These are phyloP conservation scores for Melanchra persicariae DNA, from an alignment of 2,888 invertebrate genomes.

Conservation along the genomic window DNA sequence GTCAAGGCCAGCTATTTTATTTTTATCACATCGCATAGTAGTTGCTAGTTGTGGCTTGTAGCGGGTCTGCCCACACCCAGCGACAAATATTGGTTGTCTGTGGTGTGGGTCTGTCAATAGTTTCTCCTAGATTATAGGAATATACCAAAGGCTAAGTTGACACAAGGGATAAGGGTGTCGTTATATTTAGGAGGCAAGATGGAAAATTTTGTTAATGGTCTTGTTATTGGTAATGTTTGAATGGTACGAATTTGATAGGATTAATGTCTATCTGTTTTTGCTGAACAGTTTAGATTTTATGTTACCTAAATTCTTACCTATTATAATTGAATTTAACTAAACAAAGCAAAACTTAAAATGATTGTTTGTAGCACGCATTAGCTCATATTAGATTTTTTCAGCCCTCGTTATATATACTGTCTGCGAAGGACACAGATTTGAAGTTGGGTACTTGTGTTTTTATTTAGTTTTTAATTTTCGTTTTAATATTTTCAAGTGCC, in stretches of 20 bases:
- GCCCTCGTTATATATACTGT: neutral
- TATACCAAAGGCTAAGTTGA: neutral
- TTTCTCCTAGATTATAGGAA: slow-evolving; percentile 38
- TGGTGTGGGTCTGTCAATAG: slow-evolving; percentile 8
- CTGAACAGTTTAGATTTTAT: neutral
- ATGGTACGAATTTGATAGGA: neutral
- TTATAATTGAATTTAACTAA: neutral
- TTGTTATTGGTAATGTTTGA: neutral
- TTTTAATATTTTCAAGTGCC: neutral
- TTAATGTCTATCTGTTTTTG: neutral
- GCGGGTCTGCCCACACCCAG: neutral
- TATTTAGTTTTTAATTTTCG: neutral
- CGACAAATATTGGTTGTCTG: slow-evolving; percentile 26
- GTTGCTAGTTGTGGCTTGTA: slow-evolving; percentile 11
- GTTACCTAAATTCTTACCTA: neutral
- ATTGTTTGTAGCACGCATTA: slow-evolving; percentile 29
- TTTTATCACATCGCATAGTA: slow-evolving; percentile 23
- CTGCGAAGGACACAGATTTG: slow-evolving; percentile 8
- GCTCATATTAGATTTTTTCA: slow-evolving; percentile 13
- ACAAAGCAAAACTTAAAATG: slow-evolving; percentile 24
- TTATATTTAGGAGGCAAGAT: neutral
- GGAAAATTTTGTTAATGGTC: neutral
- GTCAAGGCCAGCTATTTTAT: slow-evolving; percentile 45
- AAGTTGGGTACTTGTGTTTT: neutral
- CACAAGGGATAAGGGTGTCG: slow-evolving; percentile 10